These are phyloP conservation scores for Scaeva pyrastri DNA, from an alignment of 2,888 invertebrate species.

Conservation along the genomic window DNA sequence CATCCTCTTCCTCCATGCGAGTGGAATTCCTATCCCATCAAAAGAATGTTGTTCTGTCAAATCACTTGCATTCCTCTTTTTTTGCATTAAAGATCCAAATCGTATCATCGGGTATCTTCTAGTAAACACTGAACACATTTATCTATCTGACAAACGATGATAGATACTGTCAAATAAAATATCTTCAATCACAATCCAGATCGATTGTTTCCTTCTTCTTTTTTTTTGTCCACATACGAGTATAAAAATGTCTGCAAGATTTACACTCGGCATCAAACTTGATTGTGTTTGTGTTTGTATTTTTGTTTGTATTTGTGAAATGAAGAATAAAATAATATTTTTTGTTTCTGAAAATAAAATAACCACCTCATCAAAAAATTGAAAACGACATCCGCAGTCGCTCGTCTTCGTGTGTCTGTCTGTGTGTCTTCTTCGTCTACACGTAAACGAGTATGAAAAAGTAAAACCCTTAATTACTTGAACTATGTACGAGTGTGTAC, in stretches of 20 bases:
- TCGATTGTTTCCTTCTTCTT: conserved; percentile 8
- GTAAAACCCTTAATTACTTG: conserved; percentile 62
- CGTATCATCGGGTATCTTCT: conserved; percentile 14
- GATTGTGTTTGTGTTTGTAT: not conserved
- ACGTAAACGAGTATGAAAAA: not conserved
- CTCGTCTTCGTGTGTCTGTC: too few species aligned
- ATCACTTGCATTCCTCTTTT: conserved; percentile 26
- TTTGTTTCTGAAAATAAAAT: not conserved
- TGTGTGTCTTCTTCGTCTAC: too few species aligned
- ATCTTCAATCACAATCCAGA: conserved; percentile 26
- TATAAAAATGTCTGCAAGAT: too few species aligned
- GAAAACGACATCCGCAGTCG: not conserved
- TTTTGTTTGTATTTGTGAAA: not conserved
- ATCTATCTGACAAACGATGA: conserved; percentile 34
- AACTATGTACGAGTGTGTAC: conserved; percentile 36
- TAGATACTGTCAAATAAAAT: conserved; percentile 60
- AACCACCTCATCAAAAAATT: not conserved
- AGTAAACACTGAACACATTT: conserved; percentile 14
- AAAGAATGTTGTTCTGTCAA: conserved; percentile 39
- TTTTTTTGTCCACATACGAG: not conserved
- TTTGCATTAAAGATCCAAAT: conserved; percentile 13
- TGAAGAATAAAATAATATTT: conserved; percentile 13
- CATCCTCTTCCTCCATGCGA: not conserved
- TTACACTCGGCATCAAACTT: too few species aligned
- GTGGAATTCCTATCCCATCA: conserved; percentile 7